A percentile compares a stretch with the other conserved stretches of the same genome.
These are phyloP conservation scores for Propithecus coquereli DNA, from an alignment of 2,113 vertebrate species.

Conservation along the genomic window DNA sequence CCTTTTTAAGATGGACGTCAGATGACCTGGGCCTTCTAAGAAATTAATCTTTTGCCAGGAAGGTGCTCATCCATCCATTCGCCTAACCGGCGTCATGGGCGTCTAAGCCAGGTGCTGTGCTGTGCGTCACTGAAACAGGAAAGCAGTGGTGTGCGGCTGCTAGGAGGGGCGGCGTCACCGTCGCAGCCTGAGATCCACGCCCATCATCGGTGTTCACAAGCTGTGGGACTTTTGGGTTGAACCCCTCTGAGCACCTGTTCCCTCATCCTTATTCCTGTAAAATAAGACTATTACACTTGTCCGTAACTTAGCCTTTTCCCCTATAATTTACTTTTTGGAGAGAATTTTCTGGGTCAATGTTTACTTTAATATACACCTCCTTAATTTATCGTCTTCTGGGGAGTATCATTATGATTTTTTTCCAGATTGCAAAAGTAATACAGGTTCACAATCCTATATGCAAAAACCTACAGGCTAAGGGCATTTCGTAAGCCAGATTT, in stretches of 20 bases:
- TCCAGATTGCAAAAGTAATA: background rate
- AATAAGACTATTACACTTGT: background rate
- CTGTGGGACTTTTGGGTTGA: background rate
- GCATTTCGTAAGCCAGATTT: background rate
- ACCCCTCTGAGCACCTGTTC: background rate
- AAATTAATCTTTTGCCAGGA: background rate
- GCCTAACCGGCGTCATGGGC: fast-evolving
- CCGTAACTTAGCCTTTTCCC: background rate
- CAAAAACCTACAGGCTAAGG: too few relatives aligned
- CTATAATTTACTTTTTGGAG: background rate
- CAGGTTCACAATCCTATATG: background rate
- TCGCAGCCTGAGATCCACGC: fast-evolving
- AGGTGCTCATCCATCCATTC: too few relatives aligned
- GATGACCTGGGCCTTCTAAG: background rate
- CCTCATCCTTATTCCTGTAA: background rate
- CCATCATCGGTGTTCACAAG: fast-evolving
- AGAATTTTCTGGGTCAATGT: background rate
- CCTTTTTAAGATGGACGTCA: background rate
- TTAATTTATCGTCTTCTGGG: background rate
- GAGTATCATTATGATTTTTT: background rate
- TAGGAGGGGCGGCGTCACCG: fast-evolving
- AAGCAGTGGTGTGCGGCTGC: background rate
- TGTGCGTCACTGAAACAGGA: background rate
- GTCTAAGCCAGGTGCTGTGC: fast-evolving
- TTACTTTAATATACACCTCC: background rate